Percentiles rank a stretch among this genome's conserved stretches.
Conservation (phyloP, 2,888 invertebrate genomes). For the Cepaea hortensis region DNA sequence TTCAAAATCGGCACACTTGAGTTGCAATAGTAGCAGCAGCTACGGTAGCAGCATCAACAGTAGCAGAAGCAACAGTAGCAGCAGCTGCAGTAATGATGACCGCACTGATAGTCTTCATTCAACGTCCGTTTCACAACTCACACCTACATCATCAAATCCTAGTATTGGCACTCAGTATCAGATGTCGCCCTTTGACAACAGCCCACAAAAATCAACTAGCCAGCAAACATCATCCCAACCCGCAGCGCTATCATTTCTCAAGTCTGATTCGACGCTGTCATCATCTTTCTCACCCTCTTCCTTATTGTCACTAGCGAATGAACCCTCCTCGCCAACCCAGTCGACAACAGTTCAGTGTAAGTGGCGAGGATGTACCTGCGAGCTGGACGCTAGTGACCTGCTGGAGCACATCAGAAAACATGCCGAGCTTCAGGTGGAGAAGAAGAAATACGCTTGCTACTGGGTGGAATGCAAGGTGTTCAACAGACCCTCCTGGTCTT, state of each 20-base stretch:
- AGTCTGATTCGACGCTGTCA: background rate
- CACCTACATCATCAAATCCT: background rate
- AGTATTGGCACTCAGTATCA: slow-evolving; percentile 18
- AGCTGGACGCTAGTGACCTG: slow-evolving; percentile 51
- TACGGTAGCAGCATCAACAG: background rate
- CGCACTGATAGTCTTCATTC: background rate
- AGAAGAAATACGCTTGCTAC: slow-evolving; percentile 78
- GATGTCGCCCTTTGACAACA: slow-evolving; percentile 11
- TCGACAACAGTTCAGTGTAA: slow-evolving; percentile 27
- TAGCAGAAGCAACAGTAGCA: slow-evolving; percentile 5
- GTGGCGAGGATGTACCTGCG: slow-evolving; percentile 41
- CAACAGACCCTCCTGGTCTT: slow-evolving; percentile 91
- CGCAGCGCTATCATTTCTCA: background rate
- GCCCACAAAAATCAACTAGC: slow-evolving; percentile 5
- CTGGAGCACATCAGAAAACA: slow-evolving; percentile 75
- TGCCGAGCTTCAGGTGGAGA: slow-evolving; percentile 90
- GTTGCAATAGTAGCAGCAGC: background rate
- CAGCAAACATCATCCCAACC: background rate
- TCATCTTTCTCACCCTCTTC: slow-evolving; percentile 22
- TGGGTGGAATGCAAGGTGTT: slow-evolving; percentile 97
- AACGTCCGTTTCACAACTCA: background rate
- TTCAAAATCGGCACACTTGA: no score
- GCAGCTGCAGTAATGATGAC: background rate
- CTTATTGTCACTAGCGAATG: background rate
- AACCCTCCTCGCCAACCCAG: slow-evolving; percentile 2